Evolutionary conservation across 2,888 invertebrate species (phyloP).

Genomic region (Brenthis hecate): DNA sequence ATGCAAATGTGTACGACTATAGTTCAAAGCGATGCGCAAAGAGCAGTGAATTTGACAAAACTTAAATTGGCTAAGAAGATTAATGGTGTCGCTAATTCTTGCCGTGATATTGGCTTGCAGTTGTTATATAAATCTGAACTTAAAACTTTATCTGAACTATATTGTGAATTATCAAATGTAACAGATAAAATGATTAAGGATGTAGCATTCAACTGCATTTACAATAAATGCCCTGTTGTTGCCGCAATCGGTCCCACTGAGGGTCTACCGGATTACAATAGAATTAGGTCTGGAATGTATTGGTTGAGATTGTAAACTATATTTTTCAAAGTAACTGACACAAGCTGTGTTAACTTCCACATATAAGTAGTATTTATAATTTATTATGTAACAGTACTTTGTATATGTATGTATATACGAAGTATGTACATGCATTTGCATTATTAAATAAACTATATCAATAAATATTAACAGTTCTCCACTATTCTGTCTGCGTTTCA

Average conservation of each 20-base stretch:
- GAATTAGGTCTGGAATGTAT: constrained; percentile 60
- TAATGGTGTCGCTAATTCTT: constrained; percentile 53
- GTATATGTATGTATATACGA: background rate
- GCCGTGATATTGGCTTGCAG: constrained; percentile 62
- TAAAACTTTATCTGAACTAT: constrained; percentile 43
- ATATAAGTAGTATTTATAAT: no score
- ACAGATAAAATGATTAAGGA: constrained; percentile 39
- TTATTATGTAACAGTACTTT: no score
- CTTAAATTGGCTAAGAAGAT: constrained; percentile 52
- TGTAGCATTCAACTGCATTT: constrained; percentile 56
- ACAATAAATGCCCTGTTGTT: constrained; percentile 69
- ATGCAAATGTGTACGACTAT: constrained; percentile 61
- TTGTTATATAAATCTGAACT: constrained; percentile 55
- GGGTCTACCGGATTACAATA: constrained; percentile 63
- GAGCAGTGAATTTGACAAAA: constrained; percentile 59
- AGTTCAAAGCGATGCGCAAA: constrained; percentile 51
- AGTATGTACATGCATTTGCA: no score
- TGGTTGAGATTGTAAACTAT: constrained; percentile 59
- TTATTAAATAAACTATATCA: no score
- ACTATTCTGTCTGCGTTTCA: constrained; percentile 18
- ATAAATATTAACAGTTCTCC: background rate
- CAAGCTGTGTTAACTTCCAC: no score
- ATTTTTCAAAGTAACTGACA: background rate
- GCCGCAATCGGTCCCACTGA: constrained; percentile 72
- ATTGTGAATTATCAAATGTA: constrained; percentile 30